Conservation (phyloP, 2,113 vertebrate genomes). For the Rhinoptilus africanus region DNA sequence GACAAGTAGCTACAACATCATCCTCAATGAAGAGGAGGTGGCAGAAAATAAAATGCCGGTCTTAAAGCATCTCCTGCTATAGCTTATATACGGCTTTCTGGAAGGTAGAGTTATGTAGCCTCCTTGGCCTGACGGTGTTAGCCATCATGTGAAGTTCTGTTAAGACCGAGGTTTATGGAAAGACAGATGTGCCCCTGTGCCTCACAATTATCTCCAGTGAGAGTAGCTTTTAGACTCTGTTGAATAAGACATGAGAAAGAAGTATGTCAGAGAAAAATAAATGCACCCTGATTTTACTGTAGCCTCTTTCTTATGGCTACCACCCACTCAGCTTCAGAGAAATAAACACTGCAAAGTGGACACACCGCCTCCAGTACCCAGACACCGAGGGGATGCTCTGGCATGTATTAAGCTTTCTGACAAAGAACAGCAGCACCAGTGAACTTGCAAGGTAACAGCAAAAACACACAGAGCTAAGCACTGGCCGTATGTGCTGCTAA, state of each 20-base stretch:
- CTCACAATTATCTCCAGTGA: neutral
- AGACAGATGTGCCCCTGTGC: neutral
- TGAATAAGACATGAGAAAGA: neutral
- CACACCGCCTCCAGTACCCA: neutral
- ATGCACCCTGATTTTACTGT: neutral
- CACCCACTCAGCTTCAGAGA: slow-evolving; percentile 1
- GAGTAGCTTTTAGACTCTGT: neutral
- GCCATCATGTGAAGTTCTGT: neutral
- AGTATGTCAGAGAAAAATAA: neutral
- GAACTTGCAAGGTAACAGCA: slow-evolving; percentile 17
- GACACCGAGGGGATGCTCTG: neutral
- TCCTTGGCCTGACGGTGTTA: neutral
- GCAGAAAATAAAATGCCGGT: neutral
- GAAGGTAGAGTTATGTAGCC: neutral
- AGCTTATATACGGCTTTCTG: neutral
- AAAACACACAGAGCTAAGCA: slow-evolving; percentile 15
- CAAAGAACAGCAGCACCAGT: slow-evolving; percentile 30
- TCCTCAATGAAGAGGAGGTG: neutral
- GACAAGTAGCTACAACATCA: neutral
- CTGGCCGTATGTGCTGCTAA: neutral
- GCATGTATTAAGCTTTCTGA: slow-evolving; percentile 42
- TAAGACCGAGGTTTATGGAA: neutral
- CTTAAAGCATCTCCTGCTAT: neutral
- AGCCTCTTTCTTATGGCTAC: neutral
- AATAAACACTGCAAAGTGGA: slow-evolving; percentile 33